A percentile compares a stretch with the other conserved stretches of the same genome.
Evolutionary conservation across 2,113 vertebrate species (phyloP).

Genomic region (Grammomys surdaster): DNA sequence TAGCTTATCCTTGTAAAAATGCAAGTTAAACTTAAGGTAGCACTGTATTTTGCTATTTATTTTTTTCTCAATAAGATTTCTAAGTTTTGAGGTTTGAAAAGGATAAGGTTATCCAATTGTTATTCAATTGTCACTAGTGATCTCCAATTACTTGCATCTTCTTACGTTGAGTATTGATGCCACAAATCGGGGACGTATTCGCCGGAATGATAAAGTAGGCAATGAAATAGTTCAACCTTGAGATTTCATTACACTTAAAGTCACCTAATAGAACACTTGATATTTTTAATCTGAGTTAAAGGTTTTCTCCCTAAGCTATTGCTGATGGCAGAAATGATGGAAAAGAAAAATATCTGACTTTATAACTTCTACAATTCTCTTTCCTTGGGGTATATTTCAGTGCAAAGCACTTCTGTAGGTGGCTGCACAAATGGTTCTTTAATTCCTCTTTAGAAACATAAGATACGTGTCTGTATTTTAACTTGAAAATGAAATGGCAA

Average conservation of each 20-base stretch:
- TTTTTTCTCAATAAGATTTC: conserved; percentile 62
- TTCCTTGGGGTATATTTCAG: conserved; percentile 44
- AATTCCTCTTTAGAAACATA: conserved; percentile 55
- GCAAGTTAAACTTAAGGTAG: conserved; percentile 33
- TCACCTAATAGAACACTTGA: conserved; percentile 79
- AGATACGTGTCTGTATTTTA: conserved; percentile 14
- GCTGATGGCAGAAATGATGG: conserved; percentile 66
- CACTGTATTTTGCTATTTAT: conserved; percentile 67
- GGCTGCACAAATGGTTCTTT: conserved; percentile 54
- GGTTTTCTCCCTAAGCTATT: conserved; percentile 67
- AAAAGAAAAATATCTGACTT: conserved; percentile 67
- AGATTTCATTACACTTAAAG: conserved; percentile 84
- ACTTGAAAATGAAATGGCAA: conserved; percentile 56
- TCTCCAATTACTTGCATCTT: conserved; percentile 83
- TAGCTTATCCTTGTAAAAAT: conserved; percentile 66
- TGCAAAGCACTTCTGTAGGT: conserved; percentile 16
- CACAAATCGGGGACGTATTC: conserved; percentile 82
- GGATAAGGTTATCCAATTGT: conserved; percentile 79
- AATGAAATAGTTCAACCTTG: conserved; percentile 85
- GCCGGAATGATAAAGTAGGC: conserved; percentile 82
- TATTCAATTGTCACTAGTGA: conserved; percentile 82
- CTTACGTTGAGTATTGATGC: conserved; percentile 77
- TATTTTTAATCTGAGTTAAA: conserved; percentile 85
- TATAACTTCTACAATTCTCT: conserved; percentile 64
- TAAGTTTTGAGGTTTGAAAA: conserved; percentile 72